Conservation (phyloP, 2,888 invertebrate genomes). For the Patella caerulea region DNA sequence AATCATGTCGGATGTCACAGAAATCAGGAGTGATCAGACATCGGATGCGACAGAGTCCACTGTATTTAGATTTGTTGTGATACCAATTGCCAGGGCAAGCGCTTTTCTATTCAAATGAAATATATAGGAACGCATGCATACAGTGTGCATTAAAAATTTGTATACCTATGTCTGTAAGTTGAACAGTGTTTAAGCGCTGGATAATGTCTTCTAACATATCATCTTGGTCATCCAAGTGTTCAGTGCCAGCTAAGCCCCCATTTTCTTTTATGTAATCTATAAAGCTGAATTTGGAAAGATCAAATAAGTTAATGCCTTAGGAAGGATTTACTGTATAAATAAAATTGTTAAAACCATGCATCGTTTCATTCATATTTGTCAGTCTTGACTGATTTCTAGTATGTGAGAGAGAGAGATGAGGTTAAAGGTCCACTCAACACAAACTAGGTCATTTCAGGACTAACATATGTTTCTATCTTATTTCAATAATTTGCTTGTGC, state of each 20-base stretch:
- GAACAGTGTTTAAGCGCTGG: slow-evolving; percentile 39
- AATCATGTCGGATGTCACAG: too few species aligned
- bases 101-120: too few species aligned
- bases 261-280: slow-evolving; percentile 49
- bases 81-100: neutral
- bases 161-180: slow-evolving; percentile 23
- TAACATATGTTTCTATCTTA: too few species aligned
- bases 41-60: too few species aligned
- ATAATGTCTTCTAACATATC: slow-evolving; percentile 47
- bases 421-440: too few species aligned
- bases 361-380: too few species aligned
- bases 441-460: too few species aligned
- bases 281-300: slow-evolving; percentile 42
- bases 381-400: too few species aligned
- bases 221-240: slow-evolving; percentile 36
- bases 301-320: neutral
- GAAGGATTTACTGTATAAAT: neutral
- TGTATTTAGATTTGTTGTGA: neutral
- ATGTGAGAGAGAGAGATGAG: too few species aligned
- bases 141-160: neutral
- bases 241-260: slow-evolving; percentile 47
- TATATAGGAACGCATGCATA: neutral
- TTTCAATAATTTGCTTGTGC: too few species aligned
- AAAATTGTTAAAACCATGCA: neutral
- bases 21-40: too few species aligned